A percentile compares a stretch with the other conserved stretches of the same genome.
These are phyloP conservation scores for Anoplopoma fimbria DNA, from an alignment of 2,113 vertebrate species.

Conservation along the genomic window DNA sequence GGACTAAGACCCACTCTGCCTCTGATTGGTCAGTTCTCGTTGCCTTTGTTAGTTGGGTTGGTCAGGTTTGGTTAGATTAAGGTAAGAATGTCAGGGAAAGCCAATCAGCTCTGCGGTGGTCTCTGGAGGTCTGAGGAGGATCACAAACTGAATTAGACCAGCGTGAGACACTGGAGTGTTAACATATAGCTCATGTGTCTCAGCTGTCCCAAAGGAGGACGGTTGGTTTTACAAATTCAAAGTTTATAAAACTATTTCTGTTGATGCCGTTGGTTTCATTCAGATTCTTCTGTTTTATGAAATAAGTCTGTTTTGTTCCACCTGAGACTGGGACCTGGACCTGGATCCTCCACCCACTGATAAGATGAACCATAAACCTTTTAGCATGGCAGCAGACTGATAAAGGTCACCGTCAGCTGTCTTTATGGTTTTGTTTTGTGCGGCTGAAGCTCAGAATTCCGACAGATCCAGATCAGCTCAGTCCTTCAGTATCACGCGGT, in stretches of 20 bases:
- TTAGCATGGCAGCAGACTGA: slow-evolving; percentile 1
- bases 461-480: not conserved
- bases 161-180: too few relatives aligned
- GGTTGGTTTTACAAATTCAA: not conserved
- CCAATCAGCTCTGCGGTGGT: too few relatives aligned
- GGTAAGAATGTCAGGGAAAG: too few relatives aligned
- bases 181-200: too few relatives aligned
- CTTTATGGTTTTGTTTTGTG: slow-evolving; percentile 9
- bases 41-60: too few relatives aligned
- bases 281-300: not conserved
- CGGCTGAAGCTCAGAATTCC: not conserved
- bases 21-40: too few relatives aligned
- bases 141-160: too few relatives aligned
- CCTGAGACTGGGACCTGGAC: not conserved
- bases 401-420: not conserved
- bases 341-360: slow-evolving; percentile 36
- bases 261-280: not conserved
- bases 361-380: slow-evolving; percentile 46
- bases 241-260: not conserved
- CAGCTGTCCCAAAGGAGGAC: too few relatives aligned
- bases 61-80: too few relatives aligned
- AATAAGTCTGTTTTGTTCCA: not conserved
- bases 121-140: too few relatives aligned
- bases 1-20: too few relatives aligned
- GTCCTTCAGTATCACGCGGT: not conserved